Evolutionary conservation across 2,797 vertebrate genomes (phyloP).

Genomic region (Spinibarbus caldwelli): DNA sequence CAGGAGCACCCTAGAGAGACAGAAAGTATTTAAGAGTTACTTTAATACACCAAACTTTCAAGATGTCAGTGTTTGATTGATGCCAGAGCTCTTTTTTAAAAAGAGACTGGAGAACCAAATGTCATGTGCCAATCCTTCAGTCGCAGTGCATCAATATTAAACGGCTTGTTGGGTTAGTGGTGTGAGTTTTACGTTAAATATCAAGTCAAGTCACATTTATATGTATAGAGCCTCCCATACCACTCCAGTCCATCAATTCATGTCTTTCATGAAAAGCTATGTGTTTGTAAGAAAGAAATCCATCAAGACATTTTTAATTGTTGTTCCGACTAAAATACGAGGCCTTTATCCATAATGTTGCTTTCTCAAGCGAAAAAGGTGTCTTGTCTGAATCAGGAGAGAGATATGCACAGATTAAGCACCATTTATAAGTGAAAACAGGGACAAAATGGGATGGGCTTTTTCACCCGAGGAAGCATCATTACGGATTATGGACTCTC

Average conservation of each 20-base stretch:
- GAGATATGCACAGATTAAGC: neutral
- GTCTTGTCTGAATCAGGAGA: neutral
- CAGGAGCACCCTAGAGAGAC: conserved; percentile 70
- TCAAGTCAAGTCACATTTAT: neutral
- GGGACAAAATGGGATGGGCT: too few species aligned
- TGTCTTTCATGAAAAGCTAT: neutral
- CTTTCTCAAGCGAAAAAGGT: neutral
- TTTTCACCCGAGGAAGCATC: neutral
- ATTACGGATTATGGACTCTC: neutral
- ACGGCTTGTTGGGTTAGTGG: neutral
- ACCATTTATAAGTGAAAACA: neutral
- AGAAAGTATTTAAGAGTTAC: conserved; percentile 19
- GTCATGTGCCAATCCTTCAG: neutral
- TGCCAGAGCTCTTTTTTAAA: neutral
- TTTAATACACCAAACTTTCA: neutral
- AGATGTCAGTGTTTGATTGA: neutral
- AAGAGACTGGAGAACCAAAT: neutral
- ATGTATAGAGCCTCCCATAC: neutral
- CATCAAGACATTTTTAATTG: neutral
- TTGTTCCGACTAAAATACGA: neutral
- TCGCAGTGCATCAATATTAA: neutral
- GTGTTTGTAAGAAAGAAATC: neutral
- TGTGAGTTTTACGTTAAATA: neutral
- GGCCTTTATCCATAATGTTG: neutral
- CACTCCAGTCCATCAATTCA: neutral